Evolutionary conservation across 1,140 invertebrate species (phyloP), one percentile per base, ranked within the genome.

Genomic region (Aphis gossypii): DNA sequence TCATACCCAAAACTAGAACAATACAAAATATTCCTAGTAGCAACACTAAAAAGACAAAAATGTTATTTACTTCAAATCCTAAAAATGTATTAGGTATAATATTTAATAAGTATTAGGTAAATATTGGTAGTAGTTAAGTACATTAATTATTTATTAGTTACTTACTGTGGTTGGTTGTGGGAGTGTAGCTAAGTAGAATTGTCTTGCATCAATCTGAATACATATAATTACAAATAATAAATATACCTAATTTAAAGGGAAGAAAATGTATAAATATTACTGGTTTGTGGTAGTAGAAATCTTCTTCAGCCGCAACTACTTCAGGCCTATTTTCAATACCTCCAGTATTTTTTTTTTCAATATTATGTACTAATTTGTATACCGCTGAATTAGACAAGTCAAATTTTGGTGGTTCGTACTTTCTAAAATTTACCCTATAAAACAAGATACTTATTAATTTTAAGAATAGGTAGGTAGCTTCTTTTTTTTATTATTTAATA

Each of bases 361-460:
- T 90, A 93, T 95, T 94, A 88, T 94, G 94, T 18, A 95, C 94
- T 46, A 94, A 82, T 76, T 94, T 94, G 86, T 94, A 95, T 2
- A 95, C 94, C 21, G 94, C 94, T 30, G 95, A 95, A 83, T 94
- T 94, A n/a, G 94, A 94, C 86, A 94, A 88, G 68, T 94, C 94
- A 93, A 95, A 94, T 93, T 94, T 95, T 23, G 95, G 94, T 60
- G 95, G 95, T 56, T 94, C 94, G 89, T 95, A 95, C 87, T 95
- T 95, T 54, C 94, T 94, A 91, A 95, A 95, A 94, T 95, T 95
- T 9, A 95, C 94, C n/a, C 95, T 95, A 83, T 0, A 94, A 88
- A 93, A 44, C 2, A 94, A 54, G 38, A 93, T 83, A 9, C 1
- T 3, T 23, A 83, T 83, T 83, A 38, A 38, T 23, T 0, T 38